phyloP scores from a whole-genome alignment of 2,113 vertebrate genomes.

The Cettia cetti region DNA sequence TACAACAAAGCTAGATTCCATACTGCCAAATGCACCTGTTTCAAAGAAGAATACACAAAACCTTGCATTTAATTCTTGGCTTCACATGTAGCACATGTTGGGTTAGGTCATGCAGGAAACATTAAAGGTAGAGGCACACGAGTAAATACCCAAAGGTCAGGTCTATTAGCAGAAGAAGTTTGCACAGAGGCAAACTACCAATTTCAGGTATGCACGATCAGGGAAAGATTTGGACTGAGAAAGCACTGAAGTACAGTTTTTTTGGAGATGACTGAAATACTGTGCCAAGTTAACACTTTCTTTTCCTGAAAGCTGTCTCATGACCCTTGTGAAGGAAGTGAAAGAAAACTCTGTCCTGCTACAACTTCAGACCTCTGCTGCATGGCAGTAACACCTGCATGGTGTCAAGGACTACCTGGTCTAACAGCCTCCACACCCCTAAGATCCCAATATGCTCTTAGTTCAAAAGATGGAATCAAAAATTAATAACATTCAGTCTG shows the following conservation, averaged over 20 bases:
- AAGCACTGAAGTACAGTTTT: not conserved
- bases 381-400: not conserved
- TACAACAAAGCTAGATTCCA: not conserved
- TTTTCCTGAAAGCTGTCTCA: not conserved
- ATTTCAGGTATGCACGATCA: not conserved
- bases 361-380: not conserved
- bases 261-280: not conserved
- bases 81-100: not conserved
- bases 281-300: not conserved
- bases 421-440: not conserved
- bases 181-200: not conserved
- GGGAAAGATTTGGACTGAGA: not conserved
- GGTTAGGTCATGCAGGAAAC: not conserved
- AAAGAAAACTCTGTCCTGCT: not conserved
- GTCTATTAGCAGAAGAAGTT: not conserved
- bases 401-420: not conserved
- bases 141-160: not conserved
- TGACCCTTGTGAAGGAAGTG: not conserved
- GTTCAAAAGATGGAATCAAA: not conserved
- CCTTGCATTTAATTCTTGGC: not conserved
- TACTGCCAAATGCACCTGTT: not conserved
- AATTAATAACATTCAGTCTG: not conserved
- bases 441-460: not conserved
- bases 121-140: not conserved
- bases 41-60: not conserved